Evolutionary conservation across 1,140 invertebrate genomes (phyloP), one percentile per base, ranked within the genome.

Genomic region (Calycopis cecrops): DNA sequence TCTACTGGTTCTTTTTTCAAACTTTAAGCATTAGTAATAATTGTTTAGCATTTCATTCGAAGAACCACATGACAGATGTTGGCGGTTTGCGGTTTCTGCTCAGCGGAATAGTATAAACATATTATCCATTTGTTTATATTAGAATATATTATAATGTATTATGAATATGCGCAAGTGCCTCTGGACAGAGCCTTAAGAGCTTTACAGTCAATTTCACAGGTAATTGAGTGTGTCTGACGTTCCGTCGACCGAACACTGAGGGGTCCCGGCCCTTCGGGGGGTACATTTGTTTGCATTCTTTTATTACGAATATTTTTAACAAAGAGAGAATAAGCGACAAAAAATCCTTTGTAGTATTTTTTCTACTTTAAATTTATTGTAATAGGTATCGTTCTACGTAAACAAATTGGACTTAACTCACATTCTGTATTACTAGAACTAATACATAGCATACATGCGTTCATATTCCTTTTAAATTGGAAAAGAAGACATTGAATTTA

Each of bases 161-260:
- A 54, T 54, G 40, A 44, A 44, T 44, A 44, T 44, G 40, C 40
- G 40, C 40, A 44, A 44, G 40, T 3, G 21, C 21, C 21, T 28
- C 21, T 28, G 21, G 21, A 28, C 21, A 28, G 21, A 28, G 42
- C 38, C 34, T 34, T 44, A 54, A 42, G 40, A 44, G 64, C 63
- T 71, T 76, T 65, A 66, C 65, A 71, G 62, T 60, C 70, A 79
- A 84, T 81, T 78, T 79, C 71, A 81, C 73, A 76, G 73, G 63
- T 78, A 83, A 83, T 76, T 78, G 69, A 78, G 61, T 59, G 67
- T 65, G 67, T 65, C 69, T 67, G 65, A 76, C 71, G 63, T 58
- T 71, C 62, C 62, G 57, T 57, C 57, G 48, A 57, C 16, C 48
- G 40, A 44, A 44, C 37, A 28, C 21, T 2, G 56, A 37, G 50